phyloP scores from a whole-genome alignment of 2,113 vertebrate species.

The Desmodus rotundus region DNA sequence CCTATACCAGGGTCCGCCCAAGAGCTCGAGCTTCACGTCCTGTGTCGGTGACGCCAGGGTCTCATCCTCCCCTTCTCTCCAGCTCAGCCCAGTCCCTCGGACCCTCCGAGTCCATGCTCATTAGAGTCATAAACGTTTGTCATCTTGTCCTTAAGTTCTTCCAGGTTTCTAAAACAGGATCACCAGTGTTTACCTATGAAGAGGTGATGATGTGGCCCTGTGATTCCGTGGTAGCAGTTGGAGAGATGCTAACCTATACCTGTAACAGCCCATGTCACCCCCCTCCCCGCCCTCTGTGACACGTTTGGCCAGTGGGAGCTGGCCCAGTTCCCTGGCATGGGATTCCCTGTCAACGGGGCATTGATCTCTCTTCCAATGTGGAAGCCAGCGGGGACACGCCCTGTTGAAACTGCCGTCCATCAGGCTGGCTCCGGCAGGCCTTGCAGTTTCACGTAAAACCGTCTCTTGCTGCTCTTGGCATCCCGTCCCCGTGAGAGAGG shows the following conservation, averaged over 20 bases:
- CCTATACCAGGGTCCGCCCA: neutral
- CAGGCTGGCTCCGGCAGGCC: neutral
- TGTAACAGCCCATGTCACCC: neutral
- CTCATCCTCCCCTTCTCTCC: neutral
- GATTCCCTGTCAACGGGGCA: neutral
- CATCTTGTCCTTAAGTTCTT: neutral
- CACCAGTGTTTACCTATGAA: neutral
- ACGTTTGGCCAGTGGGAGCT: neutral
- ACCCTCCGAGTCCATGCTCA: neutral
- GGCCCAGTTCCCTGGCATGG: fast-evolving
- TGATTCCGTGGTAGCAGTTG: neutral
- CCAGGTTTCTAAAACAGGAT: neutral
- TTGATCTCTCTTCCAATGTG: neutral
- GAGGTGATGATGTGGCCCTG: neutral
- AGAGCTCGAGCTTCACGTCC: neutral
- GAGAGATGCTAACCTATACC: neutral
- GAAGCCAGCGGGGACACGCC: neutral
- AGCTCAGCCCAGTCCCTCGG: neutral
- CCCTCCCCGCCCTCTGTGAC: too few relatives aligned
- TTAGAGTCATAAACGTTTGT: neutral
- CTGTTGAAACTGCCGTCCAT: conserved; percentile 1
- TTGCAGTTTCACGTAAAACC: neutral
- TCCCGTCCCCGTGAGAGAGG: neutral
- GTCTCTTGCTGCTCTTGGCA: neutral
- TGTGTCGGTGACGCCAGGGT: neutral